Evolutionary conservation across 2,888 invertebrate genomes (phyloP).

Genomic region (Ypsolopha sequella): DNA sequence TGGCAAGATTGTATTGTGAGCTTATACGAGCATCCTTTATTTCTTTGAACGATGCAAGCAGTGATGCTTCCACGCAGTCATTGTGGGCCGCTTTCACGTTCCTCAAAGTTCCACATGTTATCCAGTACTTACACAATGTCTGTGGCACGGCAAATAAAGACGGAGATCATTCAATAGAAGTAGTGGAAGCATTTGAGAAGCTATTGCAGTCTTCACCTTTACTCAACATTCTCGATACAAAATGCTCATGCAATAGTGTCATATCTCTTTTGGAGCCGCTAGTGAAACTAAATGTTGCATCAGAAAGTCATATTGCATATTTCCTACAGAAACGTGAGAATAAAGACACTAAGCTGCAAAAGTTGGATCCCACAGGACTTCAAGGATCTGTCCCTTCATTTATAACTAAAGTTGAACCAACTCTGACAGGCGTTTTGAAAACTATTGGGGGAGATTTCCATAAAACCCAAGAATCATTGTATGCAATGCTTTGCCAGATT

Average conservation of each 20-base stretch:
- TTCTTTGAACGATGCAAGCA: conserved; percentile 88
- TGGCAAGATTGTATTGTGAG: conserved; percentile 88
- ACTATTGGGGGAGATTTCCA: conserved; percentile 90
- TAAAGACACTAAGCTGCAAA: conserved; percentile 73
- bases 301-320: conserved; percentile 81
- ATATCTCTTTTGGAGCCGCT: conserved; percentile 87
- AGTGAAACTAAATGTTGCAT: conserved; percentile 82
- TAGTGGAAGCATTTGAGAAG: conserved; percentile 87
- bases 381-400: conserved; percentile 83
- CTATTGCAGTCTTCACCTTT: conserved; percentile 87
- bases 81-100: conserved; percentile 96
- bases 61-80: conserved; percentile 83
- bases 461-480: conserved; percentile 88
- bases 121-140: conserved; percentile 76
- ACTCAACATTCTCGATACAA: conserved; percentile 90
- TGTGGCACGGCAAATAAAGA: conserved; percentile 69
- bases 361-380: conserved; percentile 76
- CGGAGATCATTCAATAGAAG: conserved; percentile 78
- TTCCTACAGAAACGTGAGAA: conserved; percentile 74
- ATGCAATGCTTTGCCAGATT: conserved; percentile 90
- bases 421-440: conserved; percentile 89
- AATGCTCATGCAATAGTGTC: conserved; percentile 89
- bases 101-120: conserved; percentile 87
- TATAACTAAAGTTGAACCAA: conserved; percentile 89
- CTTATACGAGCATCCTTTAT: conserved; percentile 90